Base-by-base conservation (phyloP, 2,797 vertebrate species). In the Micropoecilia bifurca region DNA sequence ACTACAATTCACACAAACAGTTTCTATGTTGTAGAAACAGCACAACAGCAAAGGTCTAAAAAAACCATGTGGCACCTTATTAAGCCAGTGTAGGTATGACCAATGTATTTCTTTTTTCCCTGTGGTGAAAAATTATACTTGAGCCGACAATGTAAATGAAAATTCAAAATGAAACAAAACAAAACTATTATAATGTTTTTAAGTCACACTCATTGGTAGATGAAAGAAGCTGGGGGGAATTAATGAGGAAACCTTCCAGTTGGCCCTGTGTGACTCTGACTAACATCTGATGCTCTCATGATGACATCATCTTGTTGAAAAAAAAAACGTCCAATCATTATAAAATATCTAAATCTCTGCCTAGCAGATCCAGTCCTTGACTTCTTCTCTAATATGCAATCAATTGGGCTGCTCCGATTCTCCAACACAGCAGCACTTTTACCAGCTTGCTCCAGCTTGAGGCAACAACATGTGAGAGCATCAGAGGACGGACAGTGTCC, bases 251-350 rank as follows among this genome's bases (percentile, higher is more conserved):
- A 94, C 95, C 96, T 95, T 95, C 96, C 96, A 96, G 92, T 95
- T 97, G 97, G 97, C 96, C 96, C 95, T 97, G 97, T 96, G 96
- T 96, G 96, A 97, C 96, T 94, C 93, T 97, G 96, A 96, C 96
- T 96, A 95, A 92, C 90, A 91, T 95, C 94, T 94, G 86, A 94
- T 93, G 93, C 94, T 95, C 91, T 94, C 91, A 83, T 12, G 25
- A 78, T 69, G 28, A 76, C 16, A 45, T 74, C 30, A 71, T 73
- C 1, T 33, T 57, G 12, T 43, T 16, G 1, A 66, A 75, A 33
- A 9, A 33, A 9, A 3, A 71, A 74, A 81, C 25, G 3, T 4
- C 61, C 10, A 2, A 73, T 3, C 8, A 41, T 46, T 25, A 43
- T 59, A 39, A 28, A 53, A 30, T 14, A 50, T 66, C 61, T 46